Evolutionary conservation across 2,113 vertebrate species (phyloP), one percentile per base, ranked within the genome.

Genomic region (Corythornis madagascariensis): DNA sequence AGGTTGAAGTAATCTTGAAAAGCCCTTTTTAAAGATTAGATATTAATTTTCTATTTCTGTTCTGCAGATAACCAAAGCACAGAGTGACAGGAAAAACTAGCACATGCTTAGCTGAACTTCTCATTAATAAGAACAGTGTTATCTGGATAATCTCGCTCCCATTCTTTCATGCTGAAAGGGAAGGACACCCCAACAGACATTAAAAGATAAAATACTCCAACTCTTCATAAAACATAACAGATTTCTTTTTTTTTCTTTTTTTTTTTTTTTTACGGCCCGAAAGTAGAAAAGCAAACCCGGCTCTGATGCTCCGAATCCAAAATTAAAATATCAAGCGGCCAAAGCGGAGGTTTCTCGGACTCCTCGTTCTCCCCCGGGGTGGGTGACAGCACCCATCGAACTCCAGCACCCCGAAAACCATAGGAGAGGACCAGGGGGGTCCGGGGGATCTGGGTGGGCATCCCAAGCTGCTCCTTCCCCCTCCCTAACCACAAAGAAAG

Each of bases 21-120:
- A 96, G 77, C 57, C 57, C 72, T 55, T 86, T 92, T 76, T 52
- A 92, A 86, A 91, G 87, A 92, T 86, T 93, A 95, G 79, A 88
- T 61, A 55, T 11, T 80, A 0, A 0, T 53, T 84, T 80, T 90
- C 83, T 86, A 21, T 85, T 90, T 67, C 74, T 74, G 38, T 66
- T 93, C 80, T 66, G 70, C 89, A 92, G 88, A 93, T 94, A 95
- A 88, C 61, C 55, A 53, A 26, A 84, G 84, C 73, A 55, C 11
- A 86, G 77, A 75, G 77, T 2, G 35, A 64, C 0, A 2, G 63
- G 59, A 57, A 78, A 91, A 91, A 63, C 26, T 9, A 82, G 65
- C 73, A 19, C 76, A 82, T 64, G 56, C 83, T 91, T 84, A 86
- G 82, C 65, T 95, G 89, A 89, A 52, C 70, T 83, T 33, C 57